Percentiles rank a stretch among this genome's conserved stretches.
Conservation (phyloP, 2,888 invertebrate species). For the Smittia aterrima region DNA sequence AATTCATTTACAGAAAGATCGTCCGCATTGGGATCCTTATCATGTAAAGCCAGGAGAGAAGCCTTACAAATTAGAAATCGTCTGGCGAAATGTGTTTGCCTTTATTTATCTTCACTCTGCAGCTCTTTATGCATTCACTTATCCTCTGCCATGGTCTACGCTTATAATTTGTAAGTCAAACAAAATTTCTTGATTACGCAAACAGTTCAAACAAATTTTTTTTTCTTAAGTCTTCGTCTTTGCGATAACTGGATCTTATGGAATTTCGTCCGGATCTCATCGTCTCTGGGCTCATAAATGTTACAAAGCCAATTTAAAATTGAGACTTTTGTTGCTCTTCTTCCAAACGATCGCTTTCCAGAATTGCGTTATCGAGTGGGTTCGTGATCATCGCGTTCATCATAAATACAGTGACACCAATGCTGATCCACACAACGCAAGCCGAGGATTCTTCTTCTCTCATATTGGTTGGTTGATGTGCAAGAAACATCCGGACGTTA, state of each 20-base stretch:
- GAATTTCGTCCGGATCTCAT: slow-evolving; percentile 5
- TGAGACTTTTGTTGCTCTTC: background rate
- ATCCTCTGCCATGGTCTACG: background rate
- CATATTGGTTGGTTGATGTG: slow-evolving; percentile 86
- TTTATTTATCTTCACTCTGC: slow-evolving; percentile 69
- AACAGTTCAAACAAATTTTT: background rate
- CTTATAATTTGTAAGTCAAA: background rate
- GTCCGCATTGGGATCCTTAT: background rate
- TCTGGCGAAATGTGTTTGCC: slow-evolving; percentile 75
- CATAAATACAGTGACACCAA: slow-evolving; percentile 84
- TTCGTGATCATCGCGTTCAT: slow-evolving; percentile 68
- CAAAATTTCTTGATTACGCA: too few relatives aligned
- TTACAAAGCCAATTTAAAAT: background rate
- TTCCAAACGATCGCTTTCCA: slow-evolving; percentile 48
- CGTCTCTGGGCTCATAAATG: slow-evolving; percentile 27
- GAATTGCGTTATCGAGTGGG: slow-evolving; percentile 62
- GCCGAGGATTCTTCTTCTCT: slow-evolving; percentile 82
- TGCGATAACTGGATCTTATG: background rate
- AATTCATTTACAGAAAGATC: background rate
- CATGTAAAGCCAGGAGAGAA: slow-evolving; percentile 20
- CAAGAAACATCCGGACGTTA: slow-evolving; percentile 78
- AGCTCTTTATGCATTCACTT: slow-evolving; percentile 60
- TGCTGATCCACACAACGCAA: slow-evolving; percentile 81
- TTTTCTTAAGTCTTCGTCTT: background rate
- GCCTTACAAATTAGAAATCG: slow-evolving; percentile 62